Conservation (phyloP, 1,140 invertebrate genomes). For the Lasaia peninsularis region DNA sequence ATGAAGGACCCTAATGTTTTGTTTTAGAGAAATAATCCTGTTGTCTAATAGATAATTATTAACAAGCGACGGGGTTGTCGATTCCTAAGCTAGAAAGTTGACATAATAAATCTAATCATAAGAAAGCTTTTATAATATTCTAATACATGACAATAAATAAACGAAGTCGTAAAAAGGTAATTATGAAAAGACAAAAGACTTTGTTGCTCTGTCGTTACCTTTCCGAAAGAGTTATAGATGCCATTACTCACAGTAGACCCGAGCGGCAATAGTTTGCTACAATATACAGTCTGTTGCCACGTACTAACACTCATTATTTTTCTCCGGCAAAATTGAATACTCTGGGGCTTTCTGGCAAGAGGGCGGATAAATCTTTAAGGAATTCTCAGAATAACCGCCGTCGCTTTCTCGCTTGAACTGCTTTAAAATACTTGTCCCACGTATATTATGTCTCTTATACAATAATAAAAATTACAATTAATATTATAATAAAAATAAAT, state of each 20-base stretch:
- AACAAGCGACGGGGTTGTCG: too few species aligned
- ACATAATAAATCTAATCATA: background rate
- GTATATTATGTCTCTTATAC: too few species aligned
- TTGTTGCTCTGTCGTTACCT: slow-evolving; percentile 34
- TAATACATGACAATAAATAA: slow-evolving; percentile 7
- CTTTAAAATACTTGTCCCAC: too few species aligned
- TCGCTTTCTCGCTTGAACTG: too few species aligned
- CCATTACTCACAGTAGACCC: slow-evolving; percentile 46
- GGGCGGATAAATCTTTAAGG: background rate
- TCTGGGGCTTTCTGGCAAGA: background rate
- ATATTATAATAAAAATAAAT: too few species aligned
- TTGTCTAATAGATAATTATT: too few species aligned
- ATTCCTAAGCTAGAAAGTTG: too few species aligned
- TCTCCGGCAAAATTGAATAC: slow-evolving; percentile 11
- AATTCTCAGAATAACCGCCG: background rate
- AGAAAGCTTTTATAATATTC: background rate
- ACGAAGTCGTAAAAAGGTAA: slow-evolving; percentile 16
- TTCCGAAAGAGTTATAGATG: slow-evolving; percentile 35
- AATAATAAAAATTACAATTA: too few species aligned
- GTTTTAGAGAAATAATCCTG: too few species aligned
- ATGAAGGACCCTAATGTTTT: too few species aligned
- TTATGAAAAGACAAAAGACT: slow-evolving; percentile 19
- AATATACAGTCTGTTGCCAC: slow-evolving; percentile 13
- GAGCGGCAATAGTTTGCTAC: slow-evolving; percentile 38
- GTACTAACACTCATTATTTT: slow-evolving; percentile 6